Evolutionary conservation across 53 echinoderm and acorn worm species (phyloP).

Genomic region (Zoroaster sp.): DNA sequence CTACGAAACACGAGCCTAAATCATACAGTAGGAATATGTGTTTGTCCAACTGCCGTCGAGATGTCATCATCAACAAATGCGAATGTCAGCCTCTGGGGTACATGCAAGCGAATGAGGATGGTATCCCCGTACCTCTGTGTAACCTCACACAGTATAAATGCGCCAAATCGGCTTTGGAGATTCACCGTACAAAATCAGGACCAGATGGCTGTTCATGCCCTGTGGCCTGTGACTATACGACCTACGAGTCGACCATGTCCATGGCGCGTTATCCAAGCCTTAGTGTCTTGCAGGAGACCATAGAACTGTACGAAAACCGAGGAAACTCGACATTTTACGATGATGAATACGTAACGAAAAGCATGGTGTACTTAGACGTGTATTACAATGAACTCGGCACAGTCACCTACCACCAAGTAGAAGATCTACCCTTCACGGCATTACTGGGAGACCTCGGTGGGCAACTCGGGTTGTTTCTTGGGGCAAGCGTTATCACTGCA

Average conservation of each 20-base stretch:
- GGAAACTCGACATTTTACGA: not conserved
- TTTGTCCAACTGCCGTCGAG: not conserved
- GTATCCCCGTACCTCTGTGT: not conserved
- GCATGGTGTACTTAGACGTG: constrained; percentile 35
- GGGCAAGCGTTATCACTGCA: constrained; percentile 40
- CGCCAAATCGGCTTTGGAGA: not conserved
- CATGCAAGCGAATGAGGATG: no score
- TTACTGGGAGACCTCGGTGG: constrained; percentile 34
- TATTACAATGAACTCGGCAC: constrained; percentile 28
- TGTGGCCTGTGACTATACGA: not conserved
- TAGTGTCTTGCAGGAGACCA: not conserved
- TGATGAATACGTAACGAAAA: not conserved
- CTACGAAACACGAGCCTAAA: not conserved
- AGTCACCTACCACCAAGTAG: constrained; percentile 7
- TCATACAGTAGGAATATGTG: constrained; percentile 34
- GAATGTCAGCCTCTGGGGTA: constrained; percentile 26
- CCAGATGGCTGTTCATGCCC: not conserved
- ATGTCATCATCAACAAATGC: not conserved
- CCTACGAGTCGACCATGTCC: constrained; percentile 26
- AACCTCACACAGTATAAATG: not conserved
- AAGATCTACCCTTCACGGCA: constrained; percentile 9
- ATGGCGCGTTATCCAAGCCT: constrained; percentile 16
- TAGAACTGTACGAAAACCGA: not conserved
- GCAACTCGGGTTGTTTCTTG: constrained; percentile 52
- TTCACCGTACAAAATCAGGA: not conserved